phyloP scores from a whole-genome alignment of 2,888 invertebrate genomes.

The Eupithecia centaureata region DNA sequence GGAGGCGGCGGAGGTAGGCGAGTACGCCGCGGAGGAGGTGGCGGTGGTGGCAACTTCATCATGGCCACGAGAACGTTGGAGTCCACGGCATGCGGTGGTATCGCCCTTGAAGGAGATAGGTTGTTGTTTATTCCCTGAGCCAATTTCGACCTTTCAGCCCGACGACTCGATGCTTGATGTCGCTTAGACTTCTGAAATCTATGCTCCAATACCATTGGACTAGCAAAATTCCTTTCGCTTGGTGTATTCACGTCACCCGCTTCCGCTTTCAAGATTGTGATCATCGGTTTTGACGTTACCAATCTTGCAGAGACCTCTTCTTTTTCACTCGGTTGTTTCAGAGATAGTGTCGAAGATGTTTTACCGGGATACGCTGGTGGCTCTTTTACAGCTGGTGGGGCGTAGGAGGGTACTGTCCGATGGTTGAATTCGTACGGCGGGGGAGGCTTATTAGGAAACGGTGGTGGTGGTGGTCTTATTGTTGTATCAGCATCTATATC shows the following conservation, averaged over 20 bases:
- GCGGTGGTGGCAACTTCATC: slow-evolving; percentile 85
- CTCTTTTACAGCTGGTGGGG: slow-evolving; percentile 74
- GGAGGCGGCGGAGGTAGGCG: slow-evolving; percentile 89
- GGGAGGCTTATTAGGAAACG: slow-evolving; percentile 83
- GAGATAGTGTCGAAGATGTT: slow-evolving; percentile 47
- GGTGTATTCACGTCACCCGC: slow-evolving; percentile 87
- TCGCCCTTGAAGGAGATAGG: slow-evolving; percentile 77
- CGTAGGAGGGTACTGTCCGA: slow-evolving; percentile 78
- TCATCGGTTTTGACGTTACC: slow-evolving; percentile 90
- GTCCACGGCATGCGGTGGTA: slow-evolving; percentile 67
- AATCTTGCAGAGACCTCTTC: slow-evolving; percentile 91
- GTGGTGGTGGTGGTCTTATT: slow-evolving; percentile 49
- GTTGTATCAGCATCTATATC: slow-evolving; percentile 63
- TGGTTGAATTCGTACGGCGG: slow-evolving; percentile 88
- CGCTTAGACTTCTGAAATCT: slow-evolving; percentile 80
- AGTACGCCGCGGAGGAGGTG: slow-evolving; percentile 81
- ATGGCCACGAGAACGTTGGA: slow-evolving; percentile 84
- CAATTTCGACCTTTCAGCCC: slow-evolving; percentile 85
- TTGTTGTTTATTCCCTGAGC: slow-evolving; percentile 76
- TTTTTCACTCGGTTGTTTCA: slow-evolving; percentile 63
- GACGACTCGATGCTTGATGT: slow-evolving; percentile 82
- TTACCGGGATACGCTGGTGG: slow-evolving; percentile 88
- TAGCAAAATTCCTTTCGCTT: slow-evolving; percentile 82
- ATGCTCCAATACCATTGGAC: slow-evolving; percentile 79
- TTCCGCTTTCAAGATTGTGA: slow-evolving; percentile 90